Base-by-base conservation (phyloP, 2,113 vertebrate species). In the Lophochroa leadbeateri region DNA sequence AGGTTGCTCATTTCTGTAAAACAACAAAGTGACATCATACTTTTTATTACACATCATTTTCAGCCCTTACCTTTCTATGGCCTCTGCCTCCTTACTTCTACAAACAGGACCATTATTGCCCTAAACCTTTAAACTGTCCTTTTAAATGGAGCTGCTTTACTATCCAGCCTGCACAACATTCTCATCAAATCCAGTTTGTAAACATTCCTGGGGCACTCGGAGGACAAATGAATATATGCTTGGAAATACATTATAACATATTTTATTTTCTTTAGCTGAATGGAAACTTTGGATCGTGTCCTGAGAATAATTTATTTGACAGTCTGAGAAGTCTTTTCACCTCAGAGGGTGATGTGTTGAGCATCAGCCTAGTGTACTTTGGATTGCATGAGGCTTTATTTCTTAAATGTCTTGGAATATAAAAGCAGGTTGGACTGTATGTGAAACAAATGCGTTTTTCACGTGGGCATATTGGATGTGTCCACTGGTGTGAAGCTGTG, bases 171-270 rank as follows among this genome's bases (percentile, higher is more conserved):
- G n/a, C 75, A 70, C 64, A 77, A 64, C 55, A 79, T 85, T 97
- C 74, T 94, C 92, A 85, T 90, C 5, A 25, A 95, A 96, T 94
- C 60, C 94, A 95, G 92, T 96, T 97, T 95, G 82, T 92, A 98
- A 98, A 96, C 88, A 85, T 95, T 96, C 85, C 85, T 90, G 85
- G 92, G 58, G 77, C 43, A 95, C 77, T 96, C 94, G 96, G 83
- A 96, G 97, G 95, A 97, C 95, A 97, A 97, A 95, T 92, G 35
- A 89, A 82, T 92, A 46, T 72, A 85, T 93, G 57, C 96, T 95
- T 94, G 95, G 96, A 97, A 98, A 97, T 89, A 72, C 24, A 77
- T 97, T 88, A 95, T 85, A 97, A 94, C 97, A 88, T 82, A 94
- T 86, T 96, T 81, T 91, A 95, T 96, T 96, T 97, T 88, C 92